A percentile compares a stretch with the other conserved stretches of the same genome.
Evolutionary conservation across 2,797 vertebrate species (phyloP).

Genomic region (Microctenopoma steveboyesi): DNA sequence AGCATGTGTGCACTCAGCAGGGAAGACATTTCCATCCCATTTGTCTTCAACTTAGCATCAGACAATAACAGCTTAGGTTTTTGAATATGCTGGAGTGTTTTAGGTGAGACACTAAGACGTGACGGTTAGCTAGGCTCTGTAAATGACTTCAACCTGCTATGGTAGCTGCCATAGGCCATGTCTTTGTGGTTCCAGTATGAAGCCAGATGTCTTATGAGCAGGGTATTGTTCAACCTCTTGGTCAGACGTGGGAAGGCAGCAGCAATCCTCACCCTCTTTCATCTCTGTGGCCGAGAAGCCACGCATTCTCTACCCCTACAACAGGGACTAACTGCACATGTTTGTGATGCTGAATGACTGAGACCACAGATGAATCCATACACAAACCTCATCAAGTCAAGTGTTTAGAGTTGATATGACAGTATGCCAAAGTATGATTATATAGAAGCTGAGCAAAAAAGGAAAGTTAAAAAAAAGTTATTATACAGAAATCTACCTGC

Average conservation of each 20-base stretch:
- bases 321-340: slow-evolving; percentile 79
- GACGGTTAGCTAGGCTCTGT: slow-evolving; percentile 26
- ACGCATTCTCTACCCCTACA: slow-evolving; percentile 79
- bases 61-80: neutral
- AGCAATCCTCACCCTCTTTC: slow-evolving; percentile 60
- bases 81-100: slow-evolving; percentile 8
- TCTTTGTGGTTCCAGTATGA: slow-evolving; percentile 63
- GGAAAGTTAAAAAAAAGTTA: too few species aligned
- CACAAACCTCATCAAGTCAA: neutral
- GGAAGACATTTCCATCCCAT: neutral
- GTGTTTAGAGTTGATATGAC: too few species aligned
- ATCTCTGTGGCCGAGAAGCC: slow-evolving; percentile 76
- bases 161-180: slow-evolving; percentile 50
- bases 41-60: neutral
- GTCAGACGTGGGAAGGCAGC: slow-evolving; percentile 79
- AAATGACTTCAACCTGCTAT: slow-evolving; percentile 44
- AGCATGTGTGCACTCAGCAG: slow-evolving; percentile 1
- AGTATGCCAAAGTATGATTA: too few species aligned
- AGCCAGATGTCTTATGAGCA: slow-evolving; percentile 69
- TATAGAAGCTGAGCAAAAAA: too few species aligned
- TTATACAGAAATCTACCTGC: too few species aligned
- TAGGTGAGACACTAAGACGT: slow-evolving; percentile 20
- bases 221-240: slow-evolving; percentile 72
- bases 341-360: slow-evolving; percentile 76
- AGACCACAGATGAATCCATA: slow-evolving; percentile 33